Percentiles rank a stretch among this genome's conserved stretches.
Conservation (phyloP, 2,888 invertebrate genomes). For the Idaea biselata region DNA sequence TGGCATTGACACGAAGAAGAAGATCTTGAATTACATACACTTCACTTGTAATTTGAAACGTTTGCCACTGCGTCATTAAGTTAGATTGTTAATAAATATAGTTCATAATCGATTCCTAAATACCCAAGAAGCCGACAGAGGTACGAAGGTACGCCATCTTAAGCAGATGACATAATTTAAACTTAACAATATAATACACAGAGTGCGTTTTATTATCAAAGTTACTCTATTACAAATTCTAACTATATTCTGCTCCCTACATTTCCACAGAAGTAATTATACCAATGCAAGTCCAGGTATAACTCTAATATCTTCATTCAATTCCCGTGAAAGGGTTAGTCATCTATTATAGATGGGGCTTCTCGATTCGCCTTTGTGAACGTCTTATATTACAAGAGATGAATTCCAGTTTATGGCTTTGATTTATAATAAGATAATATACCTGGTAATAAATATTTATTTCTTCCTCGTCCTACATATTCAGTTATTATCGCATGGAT, state of each 20-base stretch:
- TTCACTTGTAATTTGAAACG: too few relatives aligned
- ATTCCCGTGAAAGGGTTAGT: slow-evolving; percentile 17
- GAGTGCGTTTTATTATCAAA: neutral
- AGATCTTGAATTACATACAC: too few relatives aligned
- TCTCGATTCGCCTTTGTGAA: slow-evolving; percentile 26
- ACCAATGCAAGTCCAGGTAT: neutral
- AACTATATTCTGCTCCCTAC: neutral
- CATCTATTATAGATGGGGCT: slow-evolving; percentile 24
- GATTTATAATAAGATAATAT: slow-evolving; percentile 15
- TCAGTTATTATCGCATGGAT: too few relatives aligned
- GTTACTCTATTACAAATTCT: neutral
- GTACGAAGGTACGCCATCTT: too few relatives aligned
- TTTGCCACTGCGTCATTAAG: too few relatives aligned
- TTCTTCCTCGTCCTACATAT: too few relatives aligned
- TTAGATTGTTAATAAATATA: too few relatives aligned
- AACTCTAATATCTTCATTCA: slow-evolving; percentile 21
- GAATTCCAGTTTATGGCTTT: slow-evolving; percentile 32
- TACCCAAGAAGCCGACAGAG: too few relatives aligned
- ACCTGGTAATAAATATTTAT: too few relatives aligned
- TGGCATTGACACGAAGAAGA: too few relatives aligned
- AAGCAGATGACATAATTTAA: neutral
- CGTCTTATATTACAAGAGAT: slow-evolving; percentile 34
- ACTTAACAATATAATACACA: neutral
- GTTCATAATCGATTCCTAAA: too few relatives aligned
- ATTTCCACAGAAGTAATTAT: neutral